phyloP scores from a whole-genome alignment of 2,113 vertebrate genomes.

The Nothobranchius kuhntae region DNA sequence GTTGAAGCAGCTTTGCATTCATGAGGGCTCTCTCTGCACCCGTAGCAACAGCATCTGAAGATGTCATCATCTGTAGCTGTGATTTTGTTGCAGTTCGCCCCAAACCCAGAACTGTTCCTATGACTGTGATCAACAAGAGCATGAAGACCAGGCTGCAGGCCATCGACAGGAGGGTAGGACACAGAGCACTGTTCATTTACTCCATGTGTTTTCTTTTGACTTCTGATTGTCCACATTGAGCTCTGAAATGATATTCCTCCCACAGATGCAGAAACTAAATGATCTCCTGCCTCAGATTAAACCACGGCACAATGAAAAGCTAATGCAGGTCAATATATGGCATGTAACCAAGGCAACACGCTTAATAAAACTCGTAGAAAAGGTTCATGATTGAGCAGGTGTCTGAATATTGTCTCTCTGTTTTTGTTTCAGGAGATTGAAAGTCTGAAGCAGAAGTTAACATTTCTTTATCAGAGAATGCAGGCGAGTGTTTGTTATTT shows the following conservation, averaged over 20 bases:
- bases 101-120: conserved; percentile 65
- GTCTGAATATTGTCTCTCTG: not conserved
- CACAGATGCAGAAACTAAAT: conserved; percentile 78
- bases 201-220: no score
- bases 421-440: conserved; percentile 71
- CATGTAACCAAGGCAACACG: not conserved
- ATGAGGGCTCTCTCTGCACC: not conserved
- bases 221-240: no score
- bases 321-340: conserved; percentile 58
- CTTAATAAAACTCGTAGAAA: not conserved
- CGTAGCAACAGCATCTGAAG: not conserved
- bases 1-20: no score
- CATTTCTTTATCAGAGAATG: conserved; percentile 78
- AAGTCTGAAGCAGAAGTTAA: conserved; percentile 75
- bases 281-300: conserved; percentile 78
- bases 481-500: conserved; percentile 59
- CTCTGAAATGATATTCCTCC: not conserved
- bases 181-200: no score
- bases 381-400: not conserved
- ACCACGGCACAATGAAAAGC: conserved; percentile 68
- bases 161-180: conserved; percentile 70
- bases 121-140: conserved; percentile 72
- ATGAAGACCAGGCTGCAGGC: conserved; percentile 74
- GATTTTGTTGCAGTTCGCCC: conserved; percentile 65
- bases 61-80: not conserved